Base-by-base conservation (phyloP, 1,140 invertebrate genomes). In the Caerostris darwini region DNA sequence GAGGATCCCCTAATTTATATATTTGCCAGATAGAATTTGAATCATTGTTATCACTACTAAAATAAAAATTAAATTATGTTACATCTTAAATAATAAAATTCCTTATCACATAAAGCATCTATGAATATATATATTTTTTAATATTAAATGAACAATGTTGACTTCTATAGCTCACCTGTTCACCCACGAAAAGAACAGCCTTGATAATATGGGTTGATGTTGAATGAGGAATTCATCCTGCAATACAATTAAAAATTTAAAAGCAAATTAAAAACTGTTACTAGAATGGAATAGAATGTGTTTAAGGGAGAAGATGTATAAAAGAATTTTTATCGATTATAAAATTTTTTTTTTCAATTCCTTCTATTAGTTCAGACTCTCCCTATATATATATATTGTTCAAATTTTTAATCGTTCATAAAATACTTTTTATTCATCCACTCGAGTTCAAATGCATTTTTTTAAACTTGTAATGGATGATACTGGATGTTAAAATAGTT, bases 151-250 rank as follows among this genome's bases (percentile, higher is more conserved):
- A 17, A 19, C 71, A 19, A 81, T 81, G 5, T 81, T 81, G 2
- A 81, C 12, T n/a, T n/a, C 6, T 61, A 88, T 61, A 19, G 34
- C 12, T 17, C 61, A 88, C 86, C 86, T 88, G n/a, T 64, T 61
- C 4, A 88, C 34, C 86, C 86, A 88, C 3, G 86, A 88, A 58
- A 88, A 88, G 12, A 88, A 54, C 6, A 88, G 50, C 34, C 86
- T 88, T 7, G 86, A 88, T 19, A 64, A 19, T 7, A 88, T 7
- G 8, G 86, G 57, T 88, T 88, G 86, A 64, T 88, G 86, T 6
- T 88, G 57, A 88, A 59, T 17, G 12, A 88, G 19, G 59, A 34
- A 88, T 88, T 88, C 86, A 64, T 88, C 86, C 86, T 88, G 34
- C n/a, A 88, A 34, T 34, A 34, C 0, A 34, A 34, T 34, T 34